phyloP scores from a whole-genome alignment of 1,140 invertebrate genomes.

The Drosophila seguyi region DNA sequence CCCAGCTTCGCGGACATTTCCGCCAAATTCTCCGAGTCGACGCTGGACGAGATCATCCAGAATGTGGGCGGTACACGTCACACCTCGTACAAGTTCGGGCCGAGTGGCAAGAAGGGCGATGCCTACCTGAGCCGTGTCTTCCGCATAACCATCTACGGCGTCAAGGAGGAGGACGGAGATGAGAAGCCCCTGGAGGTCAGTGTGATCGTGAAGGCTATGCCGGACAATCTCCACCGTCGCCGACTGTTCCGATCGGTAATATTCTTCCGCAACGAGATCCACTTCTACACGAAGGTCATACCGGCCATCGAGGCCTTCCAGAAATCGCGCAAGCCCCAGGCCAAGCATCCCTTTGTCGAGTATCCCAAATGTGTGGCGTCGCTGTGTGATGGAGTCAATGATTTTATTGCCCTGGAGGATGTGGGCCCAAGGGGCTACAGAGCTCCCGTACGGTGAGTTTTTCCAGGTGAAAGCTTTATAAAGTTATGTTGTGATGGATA shows the following conservation, averaged over 20 bases:
- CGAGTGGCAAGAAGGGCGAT: constrained; percentile 87
- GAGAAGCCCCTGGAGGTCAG: constrained; percentile 49
- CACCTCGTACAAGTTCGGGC: constrained; percentile 85
- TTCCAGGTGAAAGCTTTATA: too few species aligned
- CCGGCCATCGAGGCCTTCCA: constrained; percentile 87
- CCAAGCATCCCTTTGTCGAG: constrained; percentile 86
- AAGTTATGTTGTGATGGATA: not conserved
- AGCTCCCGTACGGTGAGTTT: constrained; percentile 69
- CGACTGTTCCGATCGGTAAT: constrained; percentile 88
- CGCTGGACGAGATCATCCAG: constrained; percentile 85
- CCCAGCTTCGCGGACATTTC: constrained; percentile 75
- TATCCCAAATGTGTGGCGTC: constrained; percentile 87
- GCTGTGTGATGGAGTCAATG: constrained; percentile 87
- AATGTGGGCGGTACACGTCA: constrained; percentile 84
- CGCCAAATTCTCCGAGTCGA: constrained; percentile 85
- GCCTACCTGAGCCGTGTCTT: constrained; percentile 88
- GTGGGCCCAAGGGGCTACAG: constrained; percentile 86
- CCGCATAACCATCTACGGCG: constrained; percentile 86
- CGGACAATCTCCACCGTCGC: constrained; percentile 87
- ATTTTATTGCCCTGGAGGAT: constrained; percentile 89
- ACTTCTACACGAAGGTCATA: constrained; percentile 88
- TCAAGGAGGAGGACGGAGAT: constrained; percentile 64
- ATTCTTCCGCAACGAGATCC: constrained; percentile 89
- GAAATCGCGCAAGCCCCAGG: constrained; percentile 73
- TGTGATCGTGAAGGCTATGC: constrained; percentile 88